Conservation (phyloP, 2,888 invertebrate species). For the Aphidius colemani region DNA sequence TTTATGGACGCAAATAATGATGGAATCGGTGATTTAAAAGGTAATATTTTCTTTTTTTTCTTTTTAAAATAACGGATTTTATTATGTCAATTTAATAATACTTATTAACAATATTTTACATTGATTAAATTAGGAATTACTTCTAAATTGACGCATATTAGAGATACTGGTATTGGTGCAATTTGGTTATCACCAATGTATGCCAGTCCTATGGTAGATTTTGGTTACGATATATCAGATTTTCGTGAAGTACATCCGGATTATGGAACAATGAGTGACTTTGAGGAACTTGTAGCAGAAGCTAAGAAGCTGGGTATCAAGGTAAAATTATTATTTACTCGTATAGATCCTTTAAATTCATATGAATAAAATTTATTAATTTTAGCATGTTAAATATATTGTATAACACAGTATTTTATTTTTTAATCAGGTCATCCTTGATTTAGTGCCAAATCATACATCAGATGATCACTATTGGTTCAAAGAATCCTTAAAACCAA, state of each 20-base stretch:
- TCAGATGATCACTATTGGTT: constrained; percentile 67
- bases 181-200: constrained; percentile 88
- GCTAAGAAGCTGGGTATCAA: constrained; percentile 66
- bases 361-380: not conserved
- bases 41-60: constrained; percentile 30
- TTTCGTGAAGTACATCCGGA: constrained; percentile 73
- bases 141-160: constrained; percentile 67
- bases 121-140: constrained; percentile 61
- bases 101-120: not conserved
- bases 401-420: too few species aligned
- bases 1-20: constrained; percentile 48
- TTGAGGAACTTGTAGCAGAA: constrained; percentile 64
- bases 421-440: constrained; percentile 62
- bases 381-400: too few species aligned
- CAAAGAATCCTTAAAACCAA: constrained; percentile 48
- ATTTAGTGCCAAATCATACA: constrained; percentile 69
- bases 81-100: not conserved
- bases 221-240: constrained; percentile 86
- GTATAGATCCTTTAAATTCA: not conserved
- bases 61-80: too few species aligned
- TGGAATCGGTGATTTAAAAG: constrained; percentile 50
- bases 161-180: constrained; percentile 72
- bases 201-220: constrained; percentile 82
- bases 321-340: constrained; percentile 40
- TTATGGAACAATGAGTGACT: constrained; percentile 77